Evolutionary conservation across 2,888 invertebrate genomes (phyloP).

Genomic region (Andrena camellia): DNA sequence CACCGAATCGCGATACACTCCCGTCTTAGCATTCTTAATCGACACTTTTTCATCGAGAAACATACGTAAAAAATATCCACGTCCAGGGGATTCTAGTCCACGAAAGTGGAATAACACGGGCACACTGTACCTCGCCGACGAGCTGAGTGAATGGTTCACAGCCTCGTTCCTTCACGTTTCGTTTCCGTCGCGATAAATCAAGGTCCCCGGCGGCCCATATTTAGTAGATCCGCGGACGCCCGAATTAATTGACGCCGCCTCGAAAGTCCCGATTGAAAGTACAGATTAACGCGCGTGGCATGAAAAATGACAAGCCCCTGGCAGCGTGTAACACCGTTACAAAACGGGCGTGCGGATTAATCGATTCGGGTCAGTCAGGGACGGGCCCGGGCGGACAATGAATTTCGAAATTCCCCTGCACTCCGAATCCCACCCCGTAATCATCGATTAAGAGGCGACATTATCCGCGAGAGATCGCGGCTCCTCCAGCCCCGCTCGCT

Average conservation of each 20-base stretch:
- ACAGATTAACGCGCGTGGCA: constrained; percentile 38
- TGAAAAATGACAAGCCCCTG: constrained; percentile 48
- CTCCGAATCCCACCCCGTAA: neutral
- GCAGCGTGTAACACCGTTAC: constrained; percentile 44
- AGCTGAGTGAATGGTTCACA: neutral
- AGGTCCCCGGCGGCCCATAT: constrained; percentile 12
- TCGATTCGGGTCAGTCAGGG: constrained; percentile 19
- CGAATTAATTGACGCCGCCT: constrained; percentile 54
- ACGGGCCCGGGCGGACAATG: constrained; percentile 2
- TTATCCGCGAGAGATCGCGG: neutral
- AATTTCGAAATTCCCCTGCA: neutral
- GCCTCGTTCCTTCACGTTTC: neutral
- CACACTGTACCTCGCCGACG: too few relatives aligned
- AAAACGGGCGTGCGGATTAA: constrained; percentile 24
- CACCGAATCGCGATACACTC: constrained; percentile 51
- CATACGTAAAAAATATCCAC: constrained; percentile 21
- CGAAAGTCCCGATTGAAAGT: constrained; percentile 54
- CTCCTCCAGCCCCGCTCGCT: neutral
- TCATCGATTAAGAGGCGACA: neutral
- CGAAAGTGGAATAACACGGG: too few relatives aligned
- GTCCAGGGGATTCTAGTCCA: too few relatives aligned
- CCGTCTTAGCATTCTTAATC: constrained; percentile 39
- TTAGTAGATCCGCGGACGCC: constrained; percentile 35
- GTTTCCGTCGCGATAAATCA: constrained; percentile 1
- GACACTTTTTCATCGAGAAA: constrained; percentile 31